A percentile compares a stretch with the other conserved stretches of the same genome.
Evolutionary conservation across 1,140 invertebrate genomes (phyloP).

Genomic region (Gonatopus flavifemur): DNA sequence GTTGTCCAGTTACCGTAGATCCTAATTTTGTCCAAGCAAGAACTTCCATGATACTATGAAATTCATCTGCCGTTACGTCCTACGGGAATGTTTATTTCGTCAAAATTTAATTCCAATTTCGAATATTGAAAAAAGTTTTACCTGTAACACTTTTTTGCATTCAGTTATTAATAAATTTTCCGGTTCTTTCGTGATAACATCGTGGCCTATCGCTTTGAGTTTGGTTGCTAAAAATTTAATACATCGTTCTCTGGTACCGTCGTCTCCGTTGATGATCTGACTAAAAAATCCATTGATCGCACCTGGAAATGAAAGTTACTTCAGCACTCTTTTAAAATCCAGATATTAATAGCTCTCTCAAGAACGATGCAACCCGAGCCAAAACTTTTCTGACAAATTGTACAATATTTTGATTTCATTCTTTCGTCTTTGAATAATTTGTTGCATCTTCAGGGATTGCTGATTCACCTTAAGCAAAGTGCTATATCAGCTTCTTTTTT

Average conservation of each 20-base stretch:
- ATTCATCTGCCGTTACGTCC: slow-evolving; percentile 91
- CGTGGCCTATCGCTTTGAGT: slow-evolving; percentile 76
- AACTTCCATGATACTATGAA: slow-evolving; percentile 85
- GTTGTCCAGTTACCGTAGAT: slow-evolving; percentile 79
- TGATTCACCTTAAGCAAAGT: too few relatives aligned
- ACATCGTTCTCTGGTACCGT: slow-evolving; percentile 80
- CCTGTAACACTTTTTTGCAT: slow-evolving; percentile 84
- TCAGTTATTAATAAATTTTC: slow-evolving; percentile 85
- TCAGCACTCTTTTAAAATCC: too few relatives aligned
- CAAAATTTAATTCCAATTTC: slow-evolving; percentile 5
- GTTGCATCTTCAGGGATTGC: too few relatives aligned
- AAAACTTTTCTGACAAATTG: too few relatives aligned
- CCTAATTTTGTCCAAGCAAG: slow-evolving; percentile 78
- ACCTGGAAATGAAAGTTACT: slow-evolving; percentile 48
- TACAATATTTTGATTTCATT: too few relatives aligned
- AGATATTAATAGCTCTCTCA: too few relatives aligned
- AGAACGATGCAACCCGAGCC: too few relatives aligned
- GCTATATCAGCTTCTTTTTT: too few relatives aligned
- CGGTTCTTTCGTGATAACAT: slow-evolving; percentile 80
- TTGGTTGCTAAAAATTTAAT: slow-evolving; percentile 87
- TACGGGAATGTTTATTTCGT: slow-evolving; percentile 53
- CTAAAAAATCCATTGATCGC: slow-evolving; percentile 83
- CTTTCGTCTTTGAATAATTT: too few relatives aligned
- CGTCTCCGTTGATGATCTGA: slow-evolving; percentile 79
- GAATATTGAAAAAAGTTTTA: slow-evolving; percentile 37